Conservation (phyloP, 2,113 vertebrate genomes). For the Bufo bufo region DNA sequence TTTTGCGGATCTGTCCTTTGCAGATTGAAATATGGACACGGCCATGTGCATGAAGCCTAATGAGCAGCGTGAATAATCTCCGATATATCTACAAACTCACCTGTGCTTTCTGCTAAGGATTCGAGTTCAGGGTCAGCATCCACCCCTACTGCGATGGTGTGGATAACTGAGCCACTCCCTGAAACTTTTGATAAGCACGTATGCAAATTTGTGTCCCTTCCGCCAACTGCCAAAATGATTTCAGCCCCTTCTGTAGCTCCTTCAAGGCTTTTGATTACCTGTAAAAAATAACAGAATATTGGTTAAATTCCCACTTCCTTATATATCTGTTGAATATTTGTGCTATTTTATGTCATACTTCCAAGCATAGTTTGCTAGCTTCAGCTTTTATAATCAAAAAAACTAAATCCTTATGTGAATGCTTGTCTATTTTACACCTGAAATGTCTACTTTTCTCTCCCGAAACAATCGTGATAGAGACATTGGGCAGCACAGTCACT, state of each 20-base stretch:
- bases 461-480: too few relatives aligned
- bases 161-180: constrained; percentile 66
- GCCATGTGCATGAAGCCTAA: neutral
- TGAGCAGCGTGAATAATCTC: neutral
- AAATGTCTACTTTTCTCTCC: too few relatives aligned
- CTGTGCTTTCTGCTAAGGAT: constrained; percentile 65
- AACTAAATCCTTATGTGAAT: too few relatives aligned
- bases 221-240: constrained; percentile 69
- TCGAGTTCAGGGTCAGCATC: constrained; percentile 59
- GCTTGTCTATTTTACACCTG: too few relatives aligned
- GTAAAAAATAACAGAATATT: neutral
- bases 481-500: too few relatives aligned
- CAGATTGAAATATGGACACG: too few relatives aligned
- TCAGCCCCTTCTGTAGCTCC: constrained; percentile 64
- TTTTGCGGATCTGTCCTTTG: too few relatives aligned
- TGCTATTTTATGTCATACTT: neutral
- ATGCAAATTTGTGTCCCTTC: constrained; percentile 56
- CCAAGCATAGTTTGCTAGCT: neutral
- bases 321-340: neutral
- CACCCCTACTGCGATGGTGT: constrained; percentile 68
- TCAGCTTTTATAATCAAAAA: too few relatives aligned
- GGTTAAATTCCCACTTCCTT: neutral
- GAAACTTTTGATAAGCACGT: constrained; percentile 60
- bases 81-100: constrained; percentile 55
- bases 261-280: constrained; percentile 67